Percentiles rank a stretch among this genome's conserved stretches.
Evolutionary conservation across 1,140 invertebrate genomes (phyloP).

Genomic region (Eciton burchellii): DNA sequence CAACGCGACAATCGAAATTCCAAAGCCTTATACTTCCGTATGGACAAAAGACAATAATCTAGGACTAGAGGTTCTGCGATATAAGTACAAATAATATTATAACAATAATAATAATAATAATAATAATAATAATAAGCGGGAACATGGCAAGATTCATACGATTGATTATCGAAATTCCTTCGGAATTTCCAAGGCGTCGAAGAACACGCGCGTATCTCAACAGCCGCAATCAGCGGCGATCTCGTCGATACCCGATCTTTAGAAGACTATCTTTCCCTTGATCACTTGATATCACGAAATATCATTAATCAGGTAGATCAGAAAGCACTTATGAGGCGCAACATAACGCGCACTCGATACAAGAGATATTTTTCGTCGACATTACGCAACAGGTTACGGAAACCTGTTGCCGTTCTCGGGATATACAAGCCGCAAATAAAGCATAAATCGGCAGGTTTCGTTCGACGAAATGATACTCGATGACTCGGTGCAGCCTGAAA

Average conservation of each 20-base stretch:
- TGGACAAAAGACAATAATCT: slow-evolving; percentile 71
- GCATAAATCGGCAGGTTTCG: slow-evolving; percentile 59
- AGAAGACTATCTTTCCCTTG: background rate
- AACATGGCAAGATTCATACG: slow-evolving; percentile 73
- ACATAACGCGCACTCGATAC: slow-evolving; percentile 16
- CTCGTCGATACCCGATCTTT: background rate
- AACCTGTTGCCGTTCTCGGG: slow-evolving; percentile 52
- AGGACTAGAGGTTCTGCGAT: slow-evolving; percentile 75
- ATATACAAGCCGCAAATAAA: slow-evolving; percentile 47
- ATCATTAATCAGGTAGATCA: background rate
- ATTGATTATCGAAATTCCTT: slow-evolving; percentile 41
- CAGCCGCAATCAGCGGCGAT: background rate
- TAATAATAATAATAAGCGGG: slow-evolving; percentile 47
- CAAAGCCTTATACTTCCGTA: slow-evolving; percentile 65
- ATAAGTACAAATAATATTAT: slow-evolving; percentile 60
- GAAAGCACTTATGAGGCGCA: slow-evolving; percentile 19
- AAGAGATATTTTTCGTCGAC: slow-evolving; percentile 39
- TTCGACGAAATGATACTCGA: slow-evolving; percentile 14
- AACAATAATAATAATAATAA: slow-evolving; percentile 55
- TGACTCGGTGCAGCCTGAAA: background rate
- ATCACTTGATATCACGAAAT: background rate
- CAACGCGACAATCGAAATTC: slow-evolving; percentile 50
- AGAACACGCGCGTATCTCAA: slow-evolving; percentile 13
- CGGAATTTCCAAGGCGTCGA: background rate
- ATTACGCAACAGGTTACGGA: slow-evolving; percentile 42